Conservation (phyloP, 1,140 invertebrate species). For the Hyles vespertilio region DNA sequence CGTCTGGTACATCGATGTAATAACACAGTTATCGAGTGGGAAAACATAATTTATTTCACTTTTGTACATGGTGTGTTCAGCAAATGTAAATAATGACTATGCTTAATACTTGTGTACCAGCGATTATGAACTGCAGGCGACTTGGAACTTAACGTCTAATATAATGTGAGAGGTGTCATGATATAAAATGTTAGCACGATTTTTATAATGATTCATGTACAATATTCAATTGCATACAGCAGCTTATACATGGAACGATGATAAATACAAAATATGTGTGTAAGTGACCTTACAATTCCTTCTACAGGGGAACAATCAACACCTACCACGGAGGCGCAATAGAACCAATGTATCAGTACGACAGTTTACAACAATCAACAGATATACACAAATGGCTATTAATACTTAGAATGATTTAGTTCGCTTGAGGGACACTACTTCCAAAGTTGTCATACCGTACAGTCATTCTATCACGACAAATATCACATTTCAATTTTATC, state of each 20-base stretch:
- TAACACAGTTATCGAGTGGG: constrained; percentile 34
- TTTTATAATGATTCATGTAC: constrained; percentile 4
- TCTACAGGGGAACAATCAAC: constrained; percentile 24
- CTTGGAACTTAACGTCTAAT: constrained; percentile 34
- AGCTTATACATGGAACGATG: not conserved
- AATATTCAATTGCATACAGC: not conserved
- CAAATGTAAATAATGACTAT: constrained; percentile 56
- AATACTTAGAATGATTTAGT: no score
- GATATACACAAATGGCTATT: no score
- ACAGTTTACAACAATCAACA: no score
- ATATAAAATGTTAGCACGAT: constrained; percentile 46
- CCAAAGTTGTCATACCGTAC: constrained; percentile 12
- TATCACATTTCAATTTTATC: constrained; percentile 47
- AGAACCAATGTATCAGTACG: constrained; percentile 1
- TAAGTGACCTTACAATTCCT: constrained; percentile 25
- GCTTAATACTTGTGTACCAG: constrained; percentile 21
- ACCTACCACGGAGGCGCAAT: not conserved
- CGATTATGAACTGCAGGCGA: no score
- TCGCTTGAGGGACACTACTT: not conserved
- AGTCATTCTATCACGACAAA: constrained; percentile 21
- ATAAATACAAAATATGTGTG: not conserved
- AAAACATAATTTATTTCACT: constrained; percentile 68
- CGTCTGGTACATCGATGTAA: not conserved
- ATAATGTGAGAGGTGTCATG: constrained; percentile 49
- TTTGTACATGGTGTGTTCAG: constrained; percentile 64